phyloP scores from a whole-genome alignment of 2,888 invertebrate genomes.

The Ornithoptera priamus region DNA sequence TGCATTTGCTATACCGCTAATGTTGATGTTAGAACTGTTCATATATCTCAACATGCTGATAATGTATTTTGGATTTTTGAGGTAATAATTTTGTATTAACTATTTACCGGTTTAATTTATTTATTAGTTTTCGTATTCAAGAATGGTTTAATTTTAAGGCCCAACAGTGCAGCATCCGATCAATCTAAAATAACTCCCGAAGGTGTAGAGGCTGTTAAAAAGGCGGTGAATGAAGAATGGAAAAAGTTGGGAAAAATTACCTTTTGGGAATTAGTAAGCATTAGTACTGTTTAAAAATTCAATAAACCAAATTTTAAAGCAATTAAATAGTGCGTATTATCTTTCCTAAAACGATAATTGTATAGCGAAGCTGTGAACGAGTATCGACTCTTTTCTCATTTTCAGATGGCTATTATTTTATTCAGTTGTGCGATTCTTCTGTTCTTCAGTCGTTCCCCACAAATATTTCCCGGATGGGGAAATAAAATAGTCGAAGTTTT shows the following conservation, averaged over 20 bases:
- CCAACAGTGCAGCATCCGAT: slow-evolving; percentile 79
- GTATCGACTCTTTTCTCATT: slow-evolving; percentile 23
- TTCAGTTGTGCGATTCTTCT: slow-evolving; percentile 42
- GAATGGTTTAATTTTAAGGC: slow-evolving; percentile 50
- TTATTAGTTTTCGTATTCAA: neutral
- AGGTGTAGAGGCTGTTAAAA: slow-evolving; percentile 50
- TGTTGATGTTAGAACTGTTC: slow-evolving; percentile 50
- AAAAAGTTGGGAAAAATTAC: slow-evolving; percentile 50
- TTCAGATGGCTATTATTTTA: slow-evolving; percentile 59
- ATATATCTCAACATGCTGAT: slow-evolving; percentile 48
- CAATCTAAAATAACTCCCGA: slow-evolving; percentile 69
- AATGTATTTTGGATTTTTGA: slow-evolving; percentile 55
- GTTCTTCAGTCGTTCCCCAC: slow-evolving; percentile 62
- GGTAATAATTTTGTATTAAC: slow-evolving; percentile 40
- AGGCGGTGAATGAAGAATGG: slow-evolving; percentile 46
- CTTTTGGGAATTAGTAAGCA: slow-evolving; percentile 60
- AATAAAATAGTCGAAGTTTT: slow-evolving; percentile 44
- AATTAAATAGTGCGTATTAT: too few relatives aligned
- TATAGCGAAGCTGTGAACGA: too few relatives aligned
- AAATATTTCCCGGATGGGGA: slow-evolving; percentile 64
- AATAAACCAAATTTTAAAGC: too few relatives aligned
- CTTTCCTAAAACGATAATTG: too few relatives aligned
- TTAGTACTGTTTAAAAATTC: neutral
- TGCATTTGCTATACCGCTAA: slow-evolving; percentile 56
- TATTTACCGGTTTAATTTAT: neutral